These are phyloP conservation scores for Shinisaurus crocodilurus DNA, from an alignment of 2,113 vertebrate genomes.

Conservation along the genomic window DNA sequence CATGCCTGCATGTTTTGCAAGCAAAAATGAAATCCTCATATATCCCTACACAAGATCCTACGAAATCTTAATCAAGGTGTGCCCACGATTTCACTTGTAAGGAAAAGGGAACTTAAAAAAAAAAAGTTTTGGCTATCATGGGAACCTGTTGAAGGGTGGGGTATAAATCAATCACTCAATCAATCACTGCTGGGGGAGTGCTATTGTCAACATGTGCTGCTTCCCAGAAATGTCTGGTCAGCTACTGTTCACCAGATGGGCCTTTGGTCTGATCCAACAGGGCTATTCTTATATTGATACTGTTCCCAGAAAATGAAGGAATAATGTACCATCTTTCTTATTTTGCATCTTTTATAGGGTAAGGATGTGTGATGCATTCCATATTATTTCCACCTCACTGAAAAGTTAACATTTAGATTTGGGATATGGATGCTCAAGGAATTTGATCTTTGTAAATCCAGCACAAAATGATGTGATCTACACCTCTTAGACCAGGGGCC, in stretches of 20 bases:
- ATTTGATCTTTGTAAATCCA: background rate
- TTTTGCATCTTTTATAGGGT: too few relatives aligned
- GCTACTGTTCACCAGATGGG: background rate
- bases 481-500: too few relatives aligned
- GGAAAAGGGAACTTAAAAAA: background rate
- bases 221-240: background rate
- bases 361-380: background rate
- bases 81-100: background rate
- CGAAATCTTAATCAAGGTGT: background rate
- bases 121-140: background rate
- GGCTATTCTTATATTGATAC: background rate
- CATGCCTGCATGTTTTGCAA: too few relatives aligned
- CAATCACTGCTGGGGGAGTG: background rate
- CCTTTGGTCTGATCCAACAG: background rate
- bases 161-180: background rate
- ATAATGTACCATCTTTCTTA: background rate
- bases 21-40: too few relatives aligned
- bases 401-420: background rate
- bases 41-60: background rate
- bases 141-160: background rate
- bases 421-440: background rate
- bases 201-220: background rate
- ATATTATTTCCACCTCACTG: background rate
- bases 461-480: background rate
- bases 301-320: background rate